A percentile compares a stretch with the other conserved stretches of the same genome.
Conservation (phyloP, 2,888 invertebrate genomes). For the Polyploca ridens region DNA sequence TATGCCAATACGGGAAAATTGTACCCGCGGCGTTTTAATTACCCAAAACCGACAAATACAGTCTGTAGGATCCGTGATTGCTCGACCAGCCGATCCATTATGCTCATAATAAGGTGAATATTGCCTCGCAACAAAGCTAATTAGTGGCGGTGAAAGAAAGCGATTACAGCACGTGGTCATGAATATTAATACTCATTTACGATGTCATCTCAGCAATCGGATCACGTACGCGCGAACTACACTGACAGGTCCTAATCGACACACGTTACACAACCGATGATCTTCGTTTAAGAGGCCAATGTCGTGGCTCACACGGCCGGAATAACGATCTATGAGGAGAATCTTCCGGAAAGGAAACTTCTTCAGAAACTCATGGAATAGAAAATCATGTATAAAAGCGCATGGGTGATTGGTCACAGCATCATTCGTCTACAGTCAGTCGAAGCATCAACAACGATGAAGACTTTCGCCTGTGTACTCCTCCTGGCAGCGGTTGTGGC, state of each 20-base stretch:
- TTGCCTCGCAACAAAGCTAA: slow-evolving; percentile 43
- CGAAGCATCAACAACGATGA: slow-evolving; percentile 67
- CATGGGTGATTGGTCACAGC: slow-evolving; percentile 45
- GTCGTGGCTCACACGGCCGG: slow-evolving; percentile 67
- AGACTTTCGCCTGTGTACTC: slow-evolving; percentile 61
- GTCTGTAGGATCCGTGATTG: slow-evolving; percentile 32
- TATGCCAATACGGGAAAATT: slow-evolving; percentile 26
- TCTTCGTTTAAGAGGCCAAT: slow-evolving; percentile 77
- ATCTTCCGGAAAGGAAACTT: slow-evolving; percentile 74
- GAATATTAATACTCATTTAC: slow-evolving; percentile 74
- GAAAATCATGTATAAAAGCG: slow-evolving; percentile 68
- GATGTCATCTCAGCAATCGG: slow-evolving; percentile 45
- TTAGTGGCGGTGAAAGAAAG: slow-evolving; percentile 58
- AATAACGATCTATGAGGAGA: slow-evolving; percentile 73
- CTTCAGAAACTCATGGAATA: slow-evolving; percentile 39
- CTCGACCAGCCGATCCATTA: slow-evolving; percentile 35
- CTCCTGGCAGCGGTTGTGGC: slow-evolving; percentile 60
- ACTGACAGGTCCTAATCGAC: slow-evolving; percentile 79
- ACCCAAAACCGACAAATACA: slow-evolving; percentile 33
- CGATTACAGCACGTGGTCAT: slow-evolving; percentile 65
- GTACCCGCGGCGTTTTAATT: slow-evolving; percentile 41
- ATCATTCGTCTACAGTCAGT: slow-evolving; percentile 71
- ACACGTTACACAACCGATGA: slow-evolving; percentile 71
- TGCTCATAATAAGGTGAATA: slow-evolving; percentile 41
- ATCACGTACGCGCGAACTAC: slow-evolving; percentile 68